phyloP scores from a whole-genome alignment of 2,888 invertebrate species.

The Pyrocoelia pectoralis region DNA sequence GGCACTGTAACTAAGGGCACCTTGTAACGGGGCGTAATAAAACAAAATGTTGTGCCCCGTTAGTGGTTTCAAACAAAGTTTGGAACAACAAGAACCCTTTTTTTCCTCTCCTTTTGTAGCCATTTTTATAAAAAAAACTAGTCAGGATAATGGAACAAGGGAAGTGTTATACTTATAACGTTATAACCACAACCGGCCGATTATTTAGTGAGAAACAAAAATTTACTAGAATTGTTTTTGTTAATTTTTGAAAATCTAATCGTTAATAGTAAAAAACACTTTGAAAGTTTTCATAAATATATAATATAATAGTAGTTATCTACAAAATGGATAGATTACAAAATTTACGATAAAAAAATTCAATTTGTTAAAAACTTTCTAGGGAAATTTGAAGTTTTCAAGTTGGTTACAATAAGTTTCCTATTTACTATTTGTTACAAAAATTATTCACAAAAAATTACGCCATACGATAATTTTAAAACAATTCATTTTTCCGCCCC shows the following conservation, averaged over 20 bases:
- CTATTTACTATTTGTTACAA: too few species aligned
- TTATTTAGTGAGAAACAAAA: background rate
- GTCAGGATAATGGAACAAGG: too few species aligned
- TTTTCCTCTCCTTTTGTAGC: conserved; percentile 45
- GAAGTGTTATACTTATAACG: too few species aligned
- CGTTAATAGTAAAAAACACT: background rate
- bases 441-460: too few species aligned
- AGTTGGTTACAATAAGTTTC: too few species aligned
- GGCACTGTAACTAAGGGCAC: conserved; percentile 78
- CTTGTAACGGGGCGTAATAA: conserved; percentile 80
- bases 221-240: background rate
- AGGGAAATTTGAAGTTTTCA: too few species aligned
- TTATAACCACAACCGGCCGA: background rate
- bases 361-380: too few species aligned
- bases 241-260: too few species aligned
- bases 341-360: too few species aligned
- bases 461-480: background rate
- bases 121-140: conserved; percentile 39
- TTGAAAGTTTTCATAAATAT: background rate
- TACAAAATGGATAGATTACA: too few species aligned
- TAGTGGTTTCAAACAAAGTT: conserved; percentile 69
- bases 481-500: conserved; percentile 64
- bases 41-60: conserved; percentile 75
- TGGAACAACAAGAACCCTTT: conserved; percentile 49
- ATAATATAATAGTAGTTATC: too few species aligned